Percentiles rank a stretch among this genome's conserved stretches.
Evolutionary conservation across 64 coral and sea anemone genomes (phyloP).

Genomic region (Stichodactyla helianthus): DNA sequence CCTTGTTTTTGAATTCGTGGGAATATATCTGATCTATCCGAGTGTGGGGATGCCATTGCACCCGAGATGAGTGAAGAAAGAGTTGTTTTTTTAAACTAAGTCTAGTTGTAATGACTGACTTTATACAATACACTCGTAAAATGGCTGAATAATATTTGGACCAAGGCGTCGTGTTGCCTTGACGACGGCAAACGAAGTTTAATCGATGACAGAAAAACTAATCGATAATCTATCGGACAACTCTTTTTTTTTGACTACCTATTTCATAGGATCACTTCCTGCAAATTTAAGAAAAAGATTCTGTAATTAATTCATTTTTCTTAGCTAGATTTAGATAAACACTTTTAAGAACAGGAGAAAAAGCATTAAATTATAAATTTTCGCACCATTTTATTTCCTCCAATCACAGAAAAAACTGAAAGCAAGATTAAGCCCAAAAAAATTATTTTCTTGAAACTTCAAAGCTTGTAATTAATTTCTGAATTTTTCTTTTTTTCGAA

Average conservation of each 20-base stretch:
- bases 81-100: neutral
- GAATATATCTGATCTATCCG: conserved; percentile 75
- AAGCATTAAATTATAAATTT: too few relatives aligned
- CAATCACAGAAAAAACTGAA: neutral
- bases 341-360: too few relatives aligned
- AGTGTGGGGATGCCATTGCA: conserved; percentile 78
- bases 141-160: conserved; percentile 86
- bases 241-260: neutral
- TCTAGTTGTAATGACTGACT: neutral
- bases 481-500: neutral
- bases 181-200: neutral
- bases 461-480: neutral
- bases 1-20: conserved; percentile 81
- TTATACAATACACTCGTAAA: conserved; percentile 13
- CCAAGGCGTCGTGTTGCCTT: conserved; percentile 40
- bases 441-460: neutral
- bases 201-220: neutral
- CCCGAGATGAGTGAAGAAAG: neutral
- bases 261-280: neutral
- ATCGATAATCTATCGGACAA: neutral
- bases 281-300: neutral
- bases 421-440: neutral
- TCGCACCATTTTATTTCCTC: too few relatives aligned
- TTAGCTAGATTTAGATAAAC: neutral
- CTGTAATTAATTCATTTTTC: neutral